Percentiles rank a stretch among this genome's conserved stretches.
phyloP scores from a whole-genome alignment of 1,140 invertebrate species.

The Diorhabda carinulata region DNA sequence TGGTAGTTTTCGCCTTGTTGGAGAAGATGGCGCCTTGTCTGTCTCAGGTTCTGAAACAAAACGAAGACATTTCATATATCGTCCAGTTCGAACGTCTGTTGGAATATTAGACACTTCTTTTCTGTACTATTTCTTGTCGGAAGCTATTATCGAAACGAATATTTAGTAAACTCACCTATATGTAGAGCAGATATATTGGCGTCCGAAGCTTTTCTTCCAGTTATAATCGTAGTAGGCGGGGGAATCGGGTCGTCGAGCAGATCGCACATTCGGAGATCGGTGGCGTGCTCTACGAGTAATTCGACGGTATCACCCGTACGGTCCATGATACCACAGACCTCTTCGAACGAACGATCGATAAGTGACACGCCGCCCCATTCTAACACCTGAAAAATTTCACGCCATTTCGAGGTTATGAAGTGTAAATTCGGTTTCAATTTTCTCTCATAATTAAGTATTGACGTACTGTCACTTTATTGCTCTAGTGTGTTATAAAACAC shows the following conservation, averaged over 20 bases:
- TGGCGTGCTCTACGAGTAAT: conserved; percentile 73
- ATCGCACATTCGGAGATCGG: conserved; percentile 66
- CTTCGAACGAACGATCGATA: conserved; percentile 86
- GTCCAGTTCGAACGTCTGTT: no score
- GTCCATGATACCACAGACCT: conserved; percentile 81
- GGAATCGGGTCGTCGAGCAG: conserved; percentile 56
- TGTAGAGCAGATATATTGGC: conserved; percentile 40
- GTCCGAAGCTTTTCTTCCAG: conserved; percentile 42
- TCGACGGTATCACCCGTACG: conserved; percentile 76
- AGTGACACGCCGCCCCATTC: conserved; percentile 82
- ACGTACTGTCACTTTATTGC: no score
- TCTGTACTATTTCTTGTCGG: no score
- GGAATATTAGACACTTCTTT: no score
- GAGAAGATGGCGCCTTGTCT: conserved; percentile 79
- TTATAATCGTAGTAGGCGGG: conserved; percentile 26
- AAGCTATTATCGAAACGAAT: background rate
- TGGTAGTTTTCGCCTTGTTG: conserved; percentile 85
- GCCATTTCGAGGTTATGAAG: no score
- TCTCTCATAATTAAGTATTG: no score
- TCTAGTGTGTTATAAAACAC: no score
- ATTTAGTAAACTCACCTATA: conserved; percentile 38
- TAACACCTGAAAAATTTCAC: conserved; percentile 48
- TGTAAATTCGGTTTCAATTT: no score
- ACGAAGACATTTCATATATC: background rate
- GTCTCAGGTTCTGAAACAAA: conserved; percentile 64